Evolutionary conservation across 2,797 vertebrate species (phyloP).

Genomic region (Naso thynnoides): DNA sequence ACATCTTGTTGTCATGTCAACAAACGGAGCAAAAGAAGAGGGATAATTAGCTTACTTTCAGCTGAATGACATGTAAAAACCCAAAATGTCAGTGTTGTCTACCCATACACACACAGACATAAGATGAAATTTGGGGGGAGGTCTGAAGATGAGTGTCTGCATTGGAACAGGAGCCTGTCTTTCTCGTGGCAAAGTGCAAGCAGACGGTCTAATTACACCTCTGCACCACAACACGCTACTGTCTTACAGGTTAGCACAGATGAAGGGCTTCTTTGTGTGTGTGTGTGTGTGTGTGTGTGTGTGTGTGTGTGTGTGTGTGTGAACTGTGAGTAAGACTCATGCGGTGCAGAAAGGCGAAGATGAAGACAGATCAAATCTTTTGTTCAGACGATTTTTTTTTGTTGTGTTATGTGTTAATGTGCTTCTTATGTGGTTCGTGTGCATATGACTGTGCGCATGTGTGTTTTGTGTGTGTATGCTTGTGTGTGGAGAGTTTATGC

Average conservation of each 20-base stretch:
- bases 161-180: constrained; percentile 61
- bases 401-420: background rate
- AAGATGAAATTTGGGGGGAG: constrained; percentile 62
- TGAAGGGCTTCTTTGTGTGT: constrained; percentile 69
- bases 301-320: constrained; percentile 5
- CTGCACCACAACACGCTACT: constrained; percentile 57
- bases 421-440: background rate
- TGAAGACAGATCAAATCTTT: constrained; percentile 27
- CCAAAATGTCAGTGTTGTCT: constrained; percentile 31
- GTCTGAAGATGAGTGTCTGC: constrained; percentile 66
- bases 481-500: constrained; percentile 19
- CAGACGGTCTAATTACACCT: constrained; percentile 79
- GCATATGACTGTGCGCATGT: constrained; percentile 1
- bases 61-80: constrained; percentile 16
- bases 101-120: constrained; percentile 39
- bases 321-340: background rate
- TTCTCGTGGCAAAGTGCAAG: constrained; percentile 47
- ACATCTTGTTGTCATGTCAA: background rate
- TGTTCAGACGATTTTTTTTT: constrained; percentile 22
- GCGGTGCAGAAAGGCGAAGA: constrained; percentile 3
- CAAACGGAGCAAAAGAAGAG: background rate
- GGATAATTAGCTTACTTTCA: background rate
- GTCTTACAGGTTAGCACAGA: constrained; percentile 64
- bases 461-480: constrained; percentile 1
- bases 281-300: constrained; percentile 24